phyloP scores from a whole-genome alignment of 2,888 invertebrate genomes.

The Anarsia innoxiella region DNA sequence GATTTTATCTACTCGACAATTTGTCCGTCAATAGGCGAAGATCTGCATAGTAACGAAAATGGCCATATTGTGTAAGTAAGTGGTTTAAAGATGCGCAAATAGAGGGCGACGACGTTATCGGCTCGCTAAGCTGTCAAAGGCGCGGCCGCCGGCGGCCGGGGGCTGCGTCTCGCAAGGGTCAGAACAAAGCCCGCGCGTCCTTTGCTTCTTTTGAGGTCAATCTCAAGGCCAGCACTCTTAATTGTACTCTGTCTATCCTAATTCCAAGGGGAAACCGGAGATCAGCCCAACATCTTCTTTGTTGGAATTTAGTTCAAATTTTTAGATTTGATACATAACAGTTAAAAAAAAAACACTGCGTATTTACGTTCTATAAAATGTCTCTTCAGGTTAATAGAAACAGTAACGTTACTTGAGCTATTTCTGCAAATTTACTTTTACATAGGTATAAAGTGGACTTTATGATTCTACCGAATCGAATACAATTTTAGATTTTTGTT shows the following conservation, averaged over 20 bases:
- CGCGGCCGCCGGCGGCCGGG: conserved; percentile 24
- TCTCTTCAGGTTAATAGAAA: too few relatives aligned
- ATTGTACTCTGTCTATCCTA: conserved; percentile 9
- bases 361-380: too few relatives aligned
- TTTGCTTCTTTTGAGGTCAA: conserved; percentile 43
- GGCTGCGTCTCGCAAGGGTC: conserved; percentile 42
- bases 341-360: too few relatives aligned
- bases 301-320: background rate
- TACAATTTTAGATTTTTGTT: too few relatives aligned
- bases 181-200: conserved; percentile 40
- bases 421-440: too few relatives aligned
- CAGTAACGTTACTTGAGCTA: too few relatives aligned
- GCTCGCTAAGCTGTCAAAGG: conserved; percentile 30
- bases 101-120: conserved; percentile 38
- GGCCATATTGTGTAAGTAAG: conserved; percentile 22
- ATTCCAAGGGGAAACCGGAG: conserved; percentile 10
- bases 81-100: conserved; percentile 30
- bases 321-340: too few relatives aligned
- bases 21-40: conserved; percentile 25
- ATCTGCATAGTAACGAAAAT: conserved; percentile 27
- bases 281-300: conserved; percentile 1
- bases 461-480: too few relatives aligned
- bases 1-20: conserved; percentile 29
- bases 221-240: conserved; percentile 44
- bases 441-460: too few relatives aligned